Evolutionary conservation across 2,888 invertebrate species (phyloP).

Genomic region (Tipula helvola): DNA sequence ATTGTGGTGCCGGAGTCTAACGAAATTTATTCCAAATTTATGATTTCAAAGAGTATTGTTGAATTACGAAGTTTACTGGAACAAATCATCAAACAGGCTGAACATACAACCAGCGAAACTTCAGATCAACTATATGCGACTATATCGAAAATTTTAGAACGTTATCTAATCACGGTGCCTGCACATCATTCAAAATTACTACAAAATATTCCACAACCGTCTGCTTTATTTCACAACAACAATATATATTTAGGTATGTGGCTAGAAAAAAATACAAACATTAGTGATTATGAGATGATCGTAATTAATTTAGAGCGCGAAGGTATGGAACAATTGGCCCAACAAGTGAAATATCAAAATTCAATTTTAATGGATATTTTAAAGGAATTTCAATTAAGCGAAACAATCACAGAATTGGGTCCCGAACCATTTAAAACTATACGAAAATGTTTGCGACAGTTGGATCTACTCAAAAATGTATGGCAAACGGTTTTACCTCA

Average conservation of each 20-base stretch:
- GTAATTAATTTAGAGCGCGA: conserved; percentile 55
- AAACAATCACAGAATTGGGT: conserved; percentile 27
- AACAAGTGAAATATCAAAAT: conserved; percentile 63
- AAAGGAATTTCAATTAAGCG: conserved; percentile 45
- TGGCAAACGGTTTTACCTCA: conserved; percentile 77
- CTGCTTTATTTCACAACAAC: conserved; percentile 82
- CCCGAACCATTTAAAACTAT: conserved; percentile 48
- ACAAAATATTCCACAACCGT: conserved; percentile 74
- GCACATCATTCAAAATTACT: conserved; percentile 67
- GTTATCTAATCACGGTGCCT: conserved; percentile 66
- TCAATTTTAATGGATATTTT: conserved; percentile 64
- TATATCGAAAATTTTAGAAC: conserved; percentile 57
- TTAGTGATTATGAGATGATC: conserved; percentile 42
- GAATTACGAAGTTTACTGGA: conserved; percentile 31
- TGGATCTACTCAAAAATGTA: conserved; percentile 71
- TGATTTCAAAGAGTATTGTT: conserved; percentile 35
- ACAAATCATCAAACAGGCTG: conserved; percentile 26
- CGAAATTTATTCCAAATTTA: conserved; percentile 15
- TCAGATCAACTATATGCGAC: conserved; percentile 55
- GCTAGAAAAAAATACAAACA: conserved; percentile 44
- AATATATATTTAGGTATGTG: conserved; percentile 80
- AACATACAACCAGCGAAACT: conserved; percentile 22
- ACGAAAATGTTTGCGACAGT: conserved; percentile 70
- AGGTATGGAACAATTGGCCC: conserved; percentile 56
- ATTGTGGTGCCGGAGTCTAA: conserved; percentile 34